A percentile compares a stretch with the other conserved stretches of the same genome.
Evolutionary conservation across 2,888 invertebrate genomes (phyloP).

Genomic region (Masnerella sp.): DNA sequence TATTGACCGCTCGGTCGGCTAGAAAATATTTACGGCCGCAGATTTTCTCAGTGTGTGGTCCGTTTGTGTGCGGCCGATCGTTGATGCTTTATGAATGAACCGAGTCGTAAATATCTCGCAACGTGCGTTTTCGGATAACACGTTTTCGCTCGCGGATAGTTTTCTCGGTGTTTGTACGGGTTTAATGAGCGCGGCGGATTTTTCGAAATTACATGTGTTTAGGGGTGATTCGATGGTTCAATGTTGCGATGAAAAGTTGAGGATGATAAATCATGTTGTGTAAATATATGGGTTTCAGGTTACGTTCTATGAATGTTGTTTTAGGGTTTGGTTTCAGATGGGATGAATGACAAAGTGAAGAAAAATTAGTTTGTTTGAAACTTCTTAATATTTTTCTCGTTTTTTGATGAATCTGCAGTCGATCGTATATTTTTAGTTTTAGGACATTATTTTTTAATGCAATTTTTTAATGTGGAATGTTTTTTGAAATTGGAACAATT

Average conservation of each 20-base stretch:
- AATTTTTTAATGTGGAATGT: no score
- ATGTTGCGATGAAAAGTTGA: neutral
- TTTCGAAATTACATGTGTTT: conserved; percentile 11
- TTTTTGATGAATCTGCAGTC: no score
- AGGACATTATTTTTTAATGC: no score
- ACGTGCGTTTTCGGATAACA: conserved; percentile 29
- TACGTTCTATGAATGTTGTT: no score
- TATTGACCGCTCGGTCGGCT: conserved; percentile 36
- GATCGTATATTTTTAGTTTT: no score
- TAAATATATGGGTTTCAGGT: neutral
- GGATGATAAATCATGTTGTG: conserved; percentile 1
- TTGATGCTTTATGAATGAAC: conserved; percentile 44
- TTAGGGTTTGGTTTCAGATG: no score
- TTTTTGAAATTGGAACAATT: no score
- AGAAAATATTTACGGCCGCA: conserved; percentile 42
- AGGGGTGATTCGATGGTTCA: no score
- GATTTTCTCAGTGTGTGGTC: conserved; percentile 49
- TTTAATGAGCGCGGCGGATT: conserved; percentile 16
- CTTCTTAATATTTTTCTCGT: no score
- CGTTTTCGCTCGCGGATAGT: conserved; percentile 18
- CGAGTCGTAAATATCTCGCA: conserved; percentile 45
- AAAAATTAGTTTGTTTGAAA: no score
- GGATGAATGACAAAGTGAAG: no score
- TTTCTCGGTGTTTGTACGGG: conserved; percentile 17
- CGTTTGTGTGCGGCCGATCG: conserved; percentile 34